Percentiles rank a stretch among this genome's conserved stretches.
phyloP scores from a whole-genome alignment of 1,140 invertebrate species.

The Coptotermes formosanus region DNA sequence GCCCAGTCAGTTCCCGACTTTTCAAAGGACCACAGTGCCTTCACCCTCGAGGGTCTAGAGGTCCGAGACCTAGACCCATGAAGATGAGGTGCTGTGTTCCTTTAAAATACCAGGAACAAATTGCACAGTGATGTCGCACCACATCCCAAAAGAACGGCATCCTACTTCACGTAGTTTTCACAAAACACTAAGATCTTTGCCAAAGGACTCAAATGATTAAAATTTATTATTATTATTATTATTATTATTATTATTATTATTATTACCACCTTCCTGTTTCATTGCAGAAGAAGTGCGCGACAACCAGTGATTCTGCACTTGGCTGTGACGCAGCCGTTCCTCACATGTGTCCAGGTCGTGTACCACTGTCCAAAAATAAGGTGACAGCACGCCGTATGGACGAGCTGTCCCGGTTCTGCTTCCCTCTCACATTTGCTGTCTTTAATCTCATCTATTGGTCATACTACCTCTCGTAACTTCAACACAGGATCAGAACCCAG shows the following conservation, averaged over 20 bases:
- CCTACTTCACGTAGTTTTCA: too few relatives aligned
- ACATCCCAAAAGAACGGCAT: too few relatives aligned
- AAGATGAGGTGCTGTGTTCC: too few relatives aligned
- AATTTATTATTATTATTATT: background rate
- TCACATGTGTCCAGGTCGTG: background rate
- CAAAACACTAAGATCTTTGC: too few relatives aligned
- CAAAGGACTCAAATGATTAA: background rate
- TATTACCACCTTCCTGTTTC: background rate
- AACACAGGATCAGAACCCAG: background rate
- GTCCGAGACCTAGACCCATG: too few relatives aligned
- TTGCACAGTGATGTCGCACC: too few relatives aligned
- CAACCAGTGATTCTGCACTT: too few relatives aligned
- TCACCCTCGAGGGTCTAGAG: too few relatives aligned
- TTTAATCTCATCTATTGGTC: constrained; percentile 56
- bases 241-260: background rate
- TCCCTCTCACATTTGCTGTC: constrained; percentile 51
- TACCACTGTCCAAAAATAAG: constrained; percentile 18
- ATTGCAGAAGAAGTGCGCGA: constrained; percentile 27
- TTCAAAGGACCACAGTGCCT: too few relatives aligned
- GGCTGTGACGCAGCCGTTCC: background rate
- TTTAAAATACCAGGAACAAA: too few relatives aligned
- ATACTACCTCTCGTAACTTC: constrained; percentile 44
- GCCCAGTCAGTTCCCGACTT: too few relatives aligned
- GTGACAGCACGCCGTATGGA: constrained; percentile 46
- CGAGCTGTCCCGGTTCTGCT: constrained; percentile 50